These are phyloP conservation scores for Phalacrocorax brasilianus DNA, from an alignment of 2,113 vertebrate genomes.

Conservation along the genomic window DNA sequence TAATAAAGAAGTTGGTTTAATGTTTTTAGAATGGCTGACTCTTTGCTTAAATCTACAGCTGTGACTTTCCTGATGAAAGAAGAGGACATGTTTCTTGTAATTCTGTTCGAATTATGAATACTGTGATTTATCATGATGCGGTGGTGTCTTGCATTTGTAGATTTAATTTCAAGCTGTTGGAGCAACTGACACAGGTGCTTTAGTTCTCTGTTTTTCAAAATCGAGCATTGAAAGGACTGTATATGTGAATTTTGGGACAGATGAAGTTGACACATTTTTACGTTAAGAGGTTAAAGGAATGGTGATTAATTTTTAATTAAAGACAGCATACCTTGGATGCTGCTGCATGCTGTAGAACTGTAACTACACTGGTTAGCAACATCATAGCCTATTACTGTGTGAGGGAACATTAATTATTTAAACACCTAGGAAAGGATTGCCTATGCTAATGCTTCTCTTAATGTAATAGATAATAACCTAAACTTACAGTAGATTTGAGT, in stretches of 20 bases:
- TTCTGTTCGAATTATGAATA: background rate
- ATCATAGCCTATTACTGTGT: background rate
- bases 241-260: background rate
- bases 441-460: background rate
- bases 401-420: background rate
- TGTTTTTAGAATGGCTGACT: background rate
- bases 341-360: background rate
- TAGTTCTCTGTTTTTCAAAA: background rate
- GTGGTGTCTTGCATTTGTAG: background rate
- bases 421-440: background rate
- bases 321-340: background rate
- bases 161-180: background rate
- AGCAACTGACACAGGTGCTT: background rate
- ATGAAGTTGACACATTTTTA: background rate
- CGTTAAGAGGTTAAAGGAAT: background rate
- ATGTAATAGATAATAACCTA: background rate
- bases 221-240: background rate
- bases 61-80: background rate
- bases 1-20: background rate
- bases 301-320: background rate
- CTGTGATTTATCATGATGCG: background rate
- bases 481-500: background rate
- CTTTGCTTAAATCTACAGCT: background rate
- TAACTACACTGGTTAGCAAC: background rate
- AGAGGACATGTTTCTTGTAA: rapidly evolving